Base-by-base conservation (phyloP, 2,888 invertebrate species). In the Cheilosia soror region DNA sequence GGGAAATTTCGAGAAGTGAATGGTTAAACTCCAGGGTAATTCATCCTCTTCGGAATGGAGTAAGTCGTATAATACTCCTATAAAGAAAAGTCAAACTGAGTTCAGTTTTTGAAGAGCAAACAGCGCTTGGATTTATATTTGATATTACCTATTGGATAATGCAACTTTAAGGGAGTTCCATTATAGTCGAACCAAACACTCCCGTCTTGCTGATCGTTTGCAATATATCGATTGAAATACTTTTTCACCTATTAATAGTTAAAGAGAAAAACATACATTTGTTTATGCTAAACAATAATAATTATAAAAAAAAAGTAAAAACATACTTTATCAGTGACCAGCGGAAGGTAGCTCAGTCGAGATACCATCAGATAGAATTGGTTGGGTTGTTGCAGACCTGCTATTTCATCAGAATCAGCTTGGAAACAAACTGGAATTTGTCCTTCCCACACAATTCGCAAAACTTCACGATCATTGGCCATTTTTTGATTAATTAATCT, bases 171-270 rank as follows among this genome's bases (percentile, higher is more conserved):
- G 1, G 98, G 97, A 87, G 95, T 96, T 1, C 98, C 97, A 93
- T 98, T 97, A 90, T 95, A 98, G 90, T 98, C 98, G 76, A 99
- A 93, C 98, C 99, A 99, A 94, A 98, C 96, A 92, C 98, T 98
- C 88, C 95, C 95, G 87, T 97, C 96, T 79, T 96, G 95, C 90
- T 96, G 96, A 88, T 96, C 96, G 90, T 95, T 95, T 37, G 96
- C 95, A 89, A 98, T 95, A 90, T 95, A 96, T 77, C 96, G 95
- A 76, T 95, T 93, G 90, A 98, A 98, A 93, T 98, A 97, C 90
- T 97, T 96, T 90, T 96, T 95, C 89, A 97, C 96, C 97, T 97
- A 90, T 81, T 37, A 11, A 11, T 93, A 27, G 7, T 5, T 92
- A 85, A 47, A 49, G 5, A 2, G 11, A 57, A 60, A 9, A 25